Evolutionary conservation across 23 tunicate species (phyloP).

Genomic region (Styela clava): DNA sequence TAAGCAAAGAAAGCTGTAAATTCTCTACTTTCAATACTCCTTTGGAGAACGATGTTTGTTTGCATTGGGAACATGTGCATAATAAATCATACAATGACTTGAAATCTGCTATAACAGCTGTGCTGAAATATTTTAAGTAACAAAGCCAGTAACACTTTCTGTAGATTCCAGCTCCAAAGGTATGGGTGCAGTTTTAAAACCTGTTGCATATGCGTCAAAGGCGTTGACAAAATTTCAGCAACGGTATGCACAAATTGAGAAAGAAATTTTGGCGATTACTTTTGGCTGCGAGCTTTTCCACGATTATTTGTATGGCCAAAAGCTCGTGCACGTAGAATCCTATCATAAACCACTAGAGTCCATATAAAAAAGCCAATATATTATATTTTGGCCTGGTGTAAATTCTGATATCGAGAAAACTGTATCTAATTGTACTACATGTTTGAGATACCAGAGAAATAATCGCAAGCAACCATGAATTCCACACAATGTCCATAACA

Average conservation of each 20-base stretch:
- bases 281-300: neutral
- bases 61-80: neutral
- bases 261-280: neutral
- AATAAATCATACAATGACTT: neutral
- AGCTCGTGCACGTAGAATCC: neutral
- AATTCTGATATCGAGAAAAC: constrained; percentile 21
- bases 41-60: neutral
- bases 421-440: constrained; percentile 18
- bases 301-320: neutral
- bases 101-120: neutral
- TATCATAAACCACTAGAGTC: constrained; percentile 46
- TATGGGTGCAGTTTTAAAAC: neutral
- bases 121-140: constrained; percentile 10
- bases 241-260: neutral
- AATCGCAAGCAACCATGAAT: constrained; percentile 36
- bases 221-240: neutral
- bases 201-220: neutral
- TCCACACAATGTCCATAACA: constrained; percentile 35
- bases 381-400: constrained; percentile 44
- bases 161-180: neutral
- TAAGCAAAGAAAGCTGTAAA: neutral
- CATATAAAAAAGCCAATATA: constrained; percentile 16
- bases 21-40: neutral
- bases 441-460: constrained; percentile 21
- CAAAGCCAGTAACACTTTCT: neutral